Percentiles rank a stretch among this genome's conserved stretches.
Conservation (phyloP, 2,888 invertebrate species). For the Drosophila stalkeri region DNA sequence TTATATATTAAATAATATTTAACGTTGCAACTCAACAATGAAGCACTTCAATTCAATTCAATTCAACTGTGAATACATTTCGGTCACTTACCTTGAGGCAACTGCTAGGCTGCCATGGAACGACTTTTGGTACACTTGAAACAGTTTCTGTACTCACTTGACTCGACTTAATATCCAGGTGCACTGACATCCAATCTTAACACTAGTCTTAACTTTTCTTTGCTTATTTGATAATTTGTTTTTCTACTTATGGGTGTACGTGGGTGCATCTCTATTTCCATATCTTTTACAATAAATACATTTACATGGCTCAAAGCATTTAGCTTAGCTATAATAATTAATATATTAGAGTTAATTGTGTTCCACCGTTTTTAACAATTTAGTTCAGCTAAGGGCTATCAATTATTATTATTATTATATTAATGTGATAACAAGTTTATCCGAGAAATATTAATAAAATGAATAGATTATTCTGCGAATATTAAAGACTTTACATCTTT, state of each 20-base stretch:
- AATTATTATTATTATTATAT: background rate
- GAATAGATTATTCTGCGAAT: background rate
- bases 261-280: conserved; percentile 13
- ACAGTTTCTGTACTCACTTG: conserved; percentile 50
- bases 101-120: background rate
- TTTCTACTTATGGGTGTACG: conserved; percentile 25
- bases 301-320: conserved; percentile 1
- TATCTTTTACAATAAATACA: conserved; percentile 2
- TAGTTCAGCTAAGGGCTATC: background rate
- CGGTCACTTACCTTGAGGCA: conserved; percentile 42
- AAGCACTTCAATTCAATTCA: conserved; percentile 29
- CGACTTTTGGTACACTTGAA: conserved; percentile 7
- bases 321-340: conserved; percentile 1
- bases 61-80: conserved; percentile 6
- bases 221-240: background rate
- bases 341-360: background rate
- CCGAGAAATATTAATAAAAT: background rate
- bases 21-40: conserved; percentile 52
- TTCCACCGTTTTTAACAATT: background rate
- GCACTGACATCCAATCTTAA: background rate
- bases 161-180: background rate
- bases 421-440: background rate
- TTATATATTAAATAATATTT: conserved; percentile 32
- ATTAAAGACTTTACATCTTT: background rate
- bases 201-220: conserved; percentile 3